Base-by-base conservation (phyloP, 2,888 invertebrate species). In the Automeris io region DNA sequence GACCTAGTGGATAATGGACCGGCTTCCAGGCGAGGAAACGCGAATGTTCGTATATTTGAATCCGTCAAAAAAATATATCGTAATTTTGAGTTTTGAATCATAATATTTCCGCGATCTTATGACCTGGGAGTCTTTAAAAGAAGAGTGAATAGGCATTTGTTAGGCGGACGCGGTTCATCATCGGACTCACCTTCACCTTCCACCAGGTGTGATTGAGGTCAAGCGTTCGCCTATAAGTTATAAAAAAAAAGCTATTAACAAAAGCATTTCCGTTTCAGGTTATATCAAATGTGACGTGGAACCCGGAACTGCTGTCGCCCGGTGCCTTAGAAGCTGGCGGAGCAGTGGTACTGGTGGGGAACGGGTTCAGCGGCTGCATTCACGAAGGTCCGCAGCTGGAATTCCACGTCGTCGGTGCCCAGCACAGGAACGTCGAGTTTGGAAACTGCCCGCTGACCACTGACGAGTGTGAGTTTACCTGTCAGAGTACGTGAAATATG, bases 371-470 rank as follows among this genome's bases (percentile, higher is more conserved):
- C 60, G 96, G 95, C 46, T 96, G 96, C 73, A 88, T 96, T 44
- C 89, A 92, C 55, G 94, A 95, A 85, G 95, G 95, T 0, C 95
- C 95, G n/a, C 93, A 94, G 47, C 88, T 96, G 25, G 91, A 93
- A 60, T 95, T 95, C 74, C 91, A 91, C 67, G 74, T 88, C 11
- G 87, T 88, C 46, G 78, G 89, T 40, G 88, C 92, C 49, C 88
- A 90, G 55, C 87, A 88, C 35, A 88, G 90, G 51, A 92, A 93
- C 62, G 93, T 93, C 1, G 73, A 88, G 24, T 95, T 95, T 73
- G 94, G 93, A 3, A 73, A 87, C 31, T 96, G 96, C 65, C 94
- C 95, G 0, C 87, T 94, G 48, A 90, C 92, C 11, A 89, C 89
- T 3, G 91, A 91, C 55, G 90, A 90, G 56, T 95, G 95, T 91